Evolutionary conservation across 2,797 vertebrate species (phyloP).

Genomic region (Micrastur ruficollis): DNA sequence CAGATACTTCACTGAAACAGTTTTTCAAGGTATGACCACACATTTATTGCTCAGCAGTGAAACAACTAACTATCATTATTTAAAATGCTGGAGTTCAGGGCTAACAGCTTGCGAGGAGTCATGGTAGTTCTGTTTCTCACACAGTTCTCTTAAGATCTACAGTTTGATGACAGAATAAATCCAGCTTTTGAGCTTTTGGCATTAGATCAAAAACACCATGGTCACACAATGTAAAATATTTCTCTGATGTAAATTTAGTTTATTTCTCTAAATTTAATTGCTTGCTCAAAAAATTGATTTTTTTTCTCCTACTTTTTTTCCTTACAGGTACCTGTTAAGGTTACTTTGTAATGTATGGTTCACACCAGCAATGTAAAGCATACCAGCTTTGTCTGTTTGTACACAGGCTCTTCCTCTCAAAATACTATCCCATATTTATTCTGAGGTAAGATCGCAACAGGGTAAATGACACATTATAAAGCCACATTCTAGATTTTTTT

Average conservation of each 20-base stretch:
- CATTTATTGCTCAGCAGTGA: not conserved
- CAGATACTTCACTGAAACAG: not conserved
- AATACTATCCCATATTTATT: not conserved
- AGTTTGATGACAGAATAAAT: not conserved
- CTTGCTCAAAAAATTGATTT: not conserved
- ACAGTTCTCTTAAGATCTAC: not conserved
- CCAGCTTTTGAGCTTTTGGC: not conserved
- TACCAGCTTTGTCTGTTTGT: not conserved
- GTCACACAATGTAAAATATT: not conserved
- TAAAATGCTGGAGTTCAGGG: not conserved
- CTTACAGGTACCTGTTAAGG: not conserved
- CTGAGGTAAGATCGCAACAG: not conserved
- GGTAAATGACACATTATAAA: not conserved
- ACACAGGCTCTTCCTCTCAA: not conserved
- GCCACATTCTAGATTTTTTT: not conserved
- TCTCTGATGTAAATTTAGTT: not conserved
- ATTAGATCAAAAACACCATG: not conserved
- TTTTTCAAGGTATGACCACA: not conserved
- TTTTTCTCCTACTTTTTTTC: not conserved
- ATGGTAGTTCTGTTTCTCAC: not conserved
- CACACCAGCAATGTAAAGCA: not conserved
- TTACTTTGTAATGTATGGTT: not conserved
- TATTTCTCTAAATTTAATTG: not conserved
- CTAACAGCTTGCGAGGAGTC: not conserved
- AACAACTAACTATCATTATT: not conserved